Percentiles rank a stretch among this genome's conserved stretches.
Conservation (phyloP, 2,113 vertebrate species). For the Tautogolabrus adspersus region DNA sequence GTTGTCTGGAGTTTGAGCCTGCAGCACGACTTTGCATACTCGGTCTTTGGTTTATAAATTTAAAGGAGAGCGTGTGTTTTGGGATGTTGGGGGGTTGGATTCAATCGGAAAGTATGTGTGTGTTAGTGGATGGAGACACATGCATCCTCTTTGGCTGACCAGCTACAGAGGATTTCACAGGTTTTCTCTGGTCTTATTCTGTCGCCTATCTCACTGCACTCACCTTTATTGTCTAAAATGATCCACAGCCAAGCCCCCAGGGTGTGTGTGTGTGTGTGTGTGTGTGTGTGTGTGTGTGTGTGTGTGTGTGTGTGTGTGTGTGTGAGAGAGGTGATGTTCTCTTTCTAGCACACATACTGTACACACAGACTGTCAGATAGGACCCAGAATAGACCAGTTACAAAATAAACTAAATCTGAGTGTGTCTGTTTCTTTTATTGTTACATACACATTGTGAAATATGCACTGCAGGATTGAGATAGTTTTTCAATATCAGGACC, state of each 20-base stretch:
- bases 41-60: constrained; percentile 1
- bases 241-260: constrained; percentile 20
- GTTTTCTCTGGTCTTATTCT: background rate
- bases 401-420: constrained; percentile 10
- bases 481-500: background rate
- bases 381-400: background rate
- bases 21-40: constrained; percentile 3
- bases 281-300: constrained; percentile 6
- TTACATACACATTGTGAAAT: background rate
- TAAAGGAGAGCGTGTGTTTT: background rate
- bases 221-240: constrained; percentile 46
- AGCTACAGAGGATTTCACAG: constrained; percentile 3
- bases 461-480: background rate
- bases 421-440: background rate
- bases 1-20: constrained; percentile 14
- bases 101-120: background rate
- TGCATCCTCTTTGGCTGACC: background rate
- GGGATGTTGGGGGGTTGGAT: background rate
- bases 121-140: background rate
- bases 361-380: background rate
- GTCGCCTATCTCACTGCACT: constrained; percentile 11
- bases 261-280: constrained; percentile 18
- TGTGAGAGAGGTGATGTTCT: background rate
- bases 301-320: background rate
- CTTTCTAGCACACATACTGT: constrained; percentile 14